A percentile compares a stretch with the other conserved stretches of the same genome.
Conservation (phyloP, 2,113 vertebrate genomes). For the Fregetta grallaria region DNA sequence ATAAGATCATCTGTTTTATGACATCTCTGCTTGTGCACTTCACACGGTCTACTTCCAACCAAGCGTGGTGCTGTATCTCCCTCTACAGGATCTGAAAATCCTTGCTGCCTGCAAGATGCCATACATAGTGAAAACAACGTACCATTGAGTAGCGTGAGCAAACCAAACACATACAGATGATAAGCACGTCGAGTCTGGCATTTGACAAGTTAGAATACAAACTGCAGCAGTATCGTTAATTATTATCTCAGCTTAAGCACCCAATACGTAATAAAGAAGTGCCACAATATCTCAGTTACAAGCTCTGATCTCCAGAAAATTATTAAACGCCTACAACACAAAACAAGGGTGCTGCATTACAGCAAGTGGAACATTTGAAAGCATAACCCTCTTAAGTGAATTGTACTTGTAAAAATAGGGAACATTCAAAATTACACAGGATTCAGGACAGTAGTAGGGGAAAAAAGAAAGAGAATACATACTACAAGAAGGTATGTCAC, state of each 20-base stretch:
- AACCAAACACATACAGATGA: background rate
- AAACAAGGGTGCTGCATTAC: background rate
- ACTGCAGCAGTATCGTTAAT: background rate
- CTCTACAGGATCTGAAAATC: conserved; percentile 34
- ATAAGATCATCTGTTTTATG: background rate
- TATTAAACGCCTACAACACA: background rate
- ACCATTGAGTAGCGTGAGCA: background rate
- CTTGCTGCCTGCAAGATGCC: background rate
- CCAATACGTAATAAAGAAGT: background rate
- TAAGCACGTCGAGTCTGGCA: background rate
- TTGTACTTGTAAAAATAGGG: background rate
- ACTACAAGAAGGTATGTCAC: conserved; percentile 93
- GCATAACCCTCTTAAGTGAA: background rate
- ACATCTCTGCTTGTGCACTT: background rate
- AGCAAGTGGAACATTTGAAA: background rate
- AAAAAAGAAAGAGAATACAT: conserved; percentile 77
- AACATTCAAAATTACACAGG: background rate
- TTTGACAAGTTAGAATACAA: background rate
- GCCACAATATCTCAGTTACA: background rate
- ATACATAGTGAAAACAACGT: background rate
- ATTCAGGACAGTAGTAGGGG: background rate
- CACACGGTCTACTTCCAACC: fast-evolving
- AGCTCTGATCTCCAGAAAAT: background rate
- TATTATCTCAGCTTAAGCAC: background rate
- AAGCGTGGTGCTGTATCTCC: background rate